Evolutionary conservation across 2,888 invertebrate genomes (phyloP), one percentile per base, ranked within the genome.

Genomic region (Onthophagus sagittarius): DNA sequence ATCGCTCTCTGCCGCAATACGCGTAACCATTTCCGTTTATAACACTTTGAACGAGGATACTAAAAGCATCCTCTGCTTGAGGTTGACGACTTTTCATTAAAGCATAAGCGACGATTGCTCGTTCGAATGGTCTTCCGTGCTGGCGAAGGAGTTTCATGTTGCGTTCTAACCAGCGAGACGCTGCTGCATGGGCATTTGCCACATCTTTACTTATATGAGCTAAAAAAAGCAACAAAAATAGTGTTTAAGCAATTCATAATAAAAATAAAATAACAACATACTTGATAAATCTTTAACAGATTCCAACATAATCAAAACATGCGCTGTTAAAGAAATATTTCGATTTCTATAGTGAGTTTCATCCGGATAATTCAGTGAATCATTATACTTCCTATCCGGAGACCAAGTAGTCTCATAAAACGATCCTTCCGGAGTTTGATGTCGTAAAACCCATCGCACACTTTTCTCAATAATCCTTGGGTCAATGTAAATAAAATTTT

Each of bases 401-500:
- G 93, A 84, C 94, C 94, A 94, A 0, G 94, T 93, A 39, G 92
- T 90, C 84, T 97, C 97, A 85, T 93, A 94, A 87, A 98, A 98
- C 0, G 95, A 91, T 0, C 98, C 98, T 15, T 94, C 92, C 0
- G 88, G 89, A 0, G 90, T 91, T 85, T 98, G 98, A 85, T 95
- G 94, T 71, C 91, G 88, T 73, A 98, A 85, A 1, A 98, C 87
- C 96, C 96, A 98, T 0, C 91, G 88, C 0, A 96, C 93, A 0
- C 97, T 91, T 83, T 92, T 92, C 3, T 94, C 91, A 79, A 98
- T 94, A 77, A 96, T 93, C 64, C 90, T 88, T 0, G 96, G 94
- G 84, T 98, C 97, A 77, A 98, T 96, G 85, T 95, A 98, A 72
- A 98, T 91, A 81, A 92, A 96, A 84, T 97, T 96, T 87, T 98